phyloP scores from a whole-genome alignment of 35 echinoderm and acorn worm species.

The Stichopus chloronotus region DNA sequence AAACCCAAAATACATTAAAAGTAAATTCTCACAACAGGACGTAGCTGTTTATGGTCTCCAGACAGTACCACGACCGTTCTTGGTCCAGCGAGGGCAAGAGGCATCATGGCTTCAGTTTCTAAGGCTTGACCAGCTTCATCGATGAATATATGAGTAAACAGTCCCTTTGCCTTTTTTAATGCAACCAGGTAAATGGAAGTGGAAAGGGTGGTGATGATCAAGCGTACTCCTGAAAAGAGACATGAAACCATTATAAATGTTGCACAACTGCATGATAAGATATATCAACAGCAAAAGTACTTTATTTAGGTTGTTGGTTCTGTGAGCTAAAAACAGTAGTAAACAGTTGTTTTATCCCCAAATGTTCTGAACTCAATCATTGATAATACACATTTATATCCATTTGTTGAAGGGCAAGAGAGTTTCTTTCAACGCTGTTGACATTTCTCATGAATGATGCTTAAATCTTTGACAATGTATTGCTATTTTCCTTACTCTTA shows the following conservation, averaged over 20 bases:
- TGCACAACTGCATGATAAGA: too few species aligned
- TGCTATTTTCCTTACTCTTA: background rate
- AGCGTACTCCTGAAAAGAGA: background rate
- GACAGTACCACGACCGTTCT: conserved; percentile 79
- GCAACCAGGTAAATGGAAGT: conserved; percentile 59
- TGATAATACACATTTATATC: too few species aligned
- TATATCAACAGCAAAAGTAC: too few species aligned
- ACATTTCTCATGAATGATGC: too few species aligned
- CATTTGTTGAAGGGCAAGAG: too few species aligned
- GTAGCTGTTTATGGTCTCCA: conserved; percentile 89
- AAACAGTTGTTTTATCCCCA: too few species aligned
- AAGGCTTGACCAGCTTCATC: conserved; percentile 91
- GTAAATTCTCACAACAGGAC: conserved; percentile 63
- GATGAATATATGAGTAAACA: conserved; percentile 83
- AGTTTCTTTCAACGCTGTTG: too few species aligned
- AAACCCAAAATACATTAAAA: background rate
- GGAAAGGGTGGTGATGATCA: conserved; percentile 67
- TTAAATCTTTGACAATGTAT: too few species aligned
- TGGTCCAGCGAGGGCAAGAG: conserved; percentile 67
- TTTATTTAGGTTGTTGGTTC: too few species aligned
- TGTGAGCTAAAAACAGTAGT: too few species aligned
- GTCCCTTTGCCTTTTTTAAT: conserved; percentile 9
- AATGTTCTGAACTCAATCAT: too few species aligned
- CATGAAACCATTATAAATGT: too few species aligned
- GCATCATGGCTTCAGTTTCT: conserved; percentile 81